A percentile compares a stretch with the other conserved stretches of the same genome.
Conservation (phyloP, 2,113 vertebrate genomes). For the Meles meles region DNA sequence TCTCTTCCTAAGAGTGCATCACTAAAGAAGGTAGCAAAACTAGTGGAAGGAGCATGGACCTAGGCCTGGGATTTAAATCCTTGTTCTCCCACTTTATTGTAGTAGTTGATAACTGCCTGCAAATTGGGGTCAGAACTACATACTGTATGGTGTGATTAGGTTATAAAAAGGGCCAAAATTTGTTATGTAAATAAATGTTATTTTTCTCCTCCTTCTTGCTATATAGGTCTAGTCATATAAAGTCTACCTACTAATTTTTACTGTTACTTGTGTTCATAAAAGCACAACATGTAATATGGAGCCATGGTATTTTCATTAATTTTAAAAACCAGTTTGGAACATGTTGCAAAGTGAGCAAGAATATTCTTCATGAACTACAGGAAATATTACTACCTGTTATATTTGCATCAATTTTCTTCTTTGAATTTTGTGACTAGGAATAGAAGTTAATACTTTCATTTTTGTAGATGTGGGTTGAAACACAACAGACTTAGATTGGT, state of each 20-base stretch:
- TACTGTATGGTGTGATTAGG: not conserved
- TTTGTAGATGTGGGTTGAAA: not conserved
- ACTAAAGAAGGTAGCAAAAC: not conserved
- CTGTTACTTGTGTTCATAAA: not conserved
- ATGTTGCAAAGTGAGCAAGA: not conserved
- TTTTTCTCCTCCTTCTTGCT: not conserved
- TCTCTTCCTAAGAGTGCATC: not conserved
- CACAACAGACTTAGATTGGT: not conserved
- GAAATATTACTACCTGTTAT: not conserved
- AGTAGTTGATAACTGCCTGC: not conserved
- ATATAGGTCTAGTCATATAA: not conserved
- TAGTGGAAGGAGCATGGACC: not conserved
- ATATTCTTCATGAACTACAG: not conserved
- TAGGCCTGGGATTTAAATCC: not conserved
- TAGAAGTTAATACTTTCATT: not conserved
- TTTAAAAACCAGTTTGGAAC: not conserved
- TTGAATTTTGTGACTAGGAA: not conserved
- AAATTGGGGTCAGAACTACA: not conserved
- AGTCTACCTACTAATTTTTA: not conserved
- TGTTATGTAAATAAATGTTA: not conserved
- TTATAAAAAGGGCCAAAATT: not conserved
- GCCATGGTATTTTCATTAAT: not conserved
- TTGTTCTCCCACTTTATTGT: not conserved
- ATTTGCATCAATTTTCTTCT: not conserved
- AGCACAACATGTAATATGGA: not conserved